Percentiles rank a stretch among this genome's conserved stretches.
Evolutionary conservation across 2,888 invertebrate species (phyloP).

Genomic region (Lypha dubia): DNA sequence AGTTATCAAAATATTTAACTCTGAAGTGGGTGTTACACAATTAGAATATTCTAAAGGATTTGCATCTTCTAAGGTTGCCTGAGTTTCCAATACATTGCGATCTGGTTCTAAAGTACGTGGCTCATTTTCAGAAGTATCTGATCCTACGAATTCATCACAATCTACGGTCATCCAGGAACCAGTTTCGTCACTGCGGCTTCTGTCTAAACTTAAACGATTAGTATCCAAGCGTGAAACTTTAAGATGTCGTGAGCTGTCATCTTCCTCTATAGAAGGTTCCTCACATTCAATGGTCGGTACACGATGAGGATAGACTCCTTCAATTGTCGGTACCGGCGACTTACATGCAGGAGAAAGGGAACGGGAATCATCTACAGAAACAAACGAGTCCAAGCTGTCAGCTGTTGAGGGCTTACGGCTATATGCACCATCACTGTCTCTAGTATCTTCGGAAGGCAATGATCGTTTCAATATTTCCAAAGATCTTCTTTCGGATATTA

Average conservation of each 20-base stretch:
- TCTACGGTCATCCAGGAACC: slow-evolving; percentile 88
- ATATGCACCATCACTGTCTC: slow-evolving; percentile 78
- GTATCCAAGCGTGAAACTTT: slow-evolving; percentile 80
- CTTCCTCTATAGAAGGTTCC: slow-evolving; percentile 83
- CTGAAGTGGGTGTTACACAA: slow-evolving; percentile 81
- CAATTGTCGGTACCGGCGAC: slow-evolving; percentile 77
- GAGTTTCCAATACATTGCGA: slow-evolving; percentile 84
- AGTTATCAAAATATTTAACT: slow-evolving; percentile 85
- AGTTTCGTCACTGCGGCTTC: slow-evolving; percentile 88
- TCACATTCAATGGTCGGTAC: slow-evolving; percentile 84
- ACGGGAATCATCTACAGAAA: slow-evolving; percentile 87
- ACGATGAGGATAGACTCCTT: slow-evolving; percentile 79
- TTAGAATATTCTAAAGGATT: slow-evolving; percentile 84
- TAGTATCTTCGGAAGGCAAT: slow-evolving; percentile 84
- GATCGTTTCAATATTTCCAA: slow-evolving; percentile 86
- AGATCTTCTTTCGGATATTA: slow-evolving; percentile 86
- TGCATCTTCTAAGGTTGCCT: slow-evolving; percentile 86
- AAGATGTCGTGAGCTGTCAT: slow-evolving; percentile 80
- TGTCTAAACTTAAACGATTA: slow-evolving; percentile 82
- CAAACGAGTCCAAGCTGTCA: slow-evolving; percentile 84
- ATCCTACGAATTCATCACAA: slow-evolving; percentile 87
- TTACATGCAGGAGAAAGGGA: slow-evolving; percentile 86
- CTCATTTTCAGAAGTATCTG: slow-evolving; percentile 86
- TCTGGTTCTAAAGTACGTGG: slow-evolving; percentile 81
- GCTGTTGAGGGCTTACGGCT: slow-evolving; percentile 84